Evolutionary conservation across 2,888 invertebrate genomes (phyloP), one percentile per base, ranked within the genome.

Genomic region (Ophonus ardosiacus): DNA sequence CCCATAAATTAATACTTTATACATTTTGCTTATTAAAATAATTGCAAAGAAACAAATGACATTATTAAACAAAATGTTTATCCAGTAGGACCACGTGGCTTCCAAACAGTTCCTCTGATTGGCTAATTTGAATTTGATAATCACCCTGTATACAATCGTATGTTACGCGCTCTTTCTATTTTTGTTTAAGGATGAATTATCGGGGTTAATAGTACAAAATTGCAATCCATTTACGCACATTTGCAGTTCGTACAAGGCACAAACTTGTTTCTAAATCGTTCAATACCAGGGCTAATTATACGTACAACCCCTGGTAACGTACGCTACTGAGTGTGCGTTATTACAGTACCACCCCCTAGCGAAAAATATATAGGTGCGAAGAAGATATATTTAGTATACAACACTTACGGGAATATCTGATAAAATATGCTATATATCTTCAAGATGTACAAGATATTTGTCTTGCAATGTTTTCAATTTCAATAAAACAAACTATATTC

Each of bases 241-340:
- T 57, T 51, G 56, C 56, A 68, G 13, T 13, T 51, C 61, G 80
- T 80, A 31, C 80, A 61, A 61, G 61, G 80, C 18, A 80, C 80
- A 61, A 61, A 80, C 24, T 61, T 56, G 80, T 10, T 43, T 61
- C 80, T 10, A 18, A 61, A 15, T 80, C 59, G 80, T 80, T 80
- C 80, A 80, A 78, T 80, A 61, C 24, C 17, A 7, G 21, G 21
- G 40, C 61, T 80, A 80, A 80, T 80, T 80, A 80, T 80, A 80
- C 38, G 80, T 80, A 59, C 80, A 63, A 40, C 61, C 43, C 43
- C 43, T 51, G 10, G 43, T 13, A 8, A 51, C 43, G 43, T 51
- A 51, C 43, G 43, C 43, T 13, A 51, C 43, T 51, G 43, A 8
- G 43, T 51, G 5, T 31, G 31, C 31, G 31, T 31, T 31, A 31